Base-by-base conservation (phyloP, 2,888 invertebrate genomes). In the Cybosia mesomella region DNA sequence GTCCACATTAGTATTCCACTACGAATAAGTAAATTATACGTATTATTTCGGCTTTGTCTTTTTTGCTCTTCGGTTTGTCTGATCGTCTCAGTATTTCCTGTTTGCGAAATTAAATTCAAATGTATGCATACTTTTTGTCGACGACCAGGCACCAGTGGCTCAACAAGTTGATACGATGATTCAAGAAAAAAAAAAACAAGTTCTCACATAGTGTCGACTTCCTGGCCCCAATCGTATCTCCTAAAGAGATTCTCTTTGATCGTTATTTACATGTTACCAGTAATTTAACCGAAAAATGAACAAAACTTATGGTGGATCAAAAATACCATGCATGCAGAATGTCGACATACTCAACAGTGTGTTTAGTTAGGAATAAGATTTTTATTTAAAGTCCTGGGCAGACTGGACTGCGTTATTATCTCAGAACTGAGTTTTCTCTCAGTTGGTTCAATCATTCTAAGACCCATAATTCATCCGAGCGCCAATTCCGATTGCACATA, bases 101-200 rank as follows among this genome's bases (percentile, higher is more conserved):
- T 91, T 93, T 74, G 89, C 86, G 74, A 91, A 92, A 92, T 91
- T 87, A 87, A 87, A 94, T 93, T 92, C 89, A 92, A 94, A 93
- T 93, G 77, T 93, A 93, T 94, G 90, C 93, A 91, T 91, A 89
- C 87, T 92, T 92, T 92, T 93, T 93, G 91, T 89, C 87, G 89
- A 90, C 86, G 83, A 85, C 75, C 72, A 79, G 75, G 76, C 72
- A 78, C 77, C 73, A 64, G 83, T 80, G 77, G 75, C 79, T 77
- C 81, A 80, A 81, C 77, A 77, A 75, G 74, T 68, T 69, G 71
- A 79, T 80, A 76, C 77, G 78, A 84, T 82, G 74, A 79, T 73
- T 76, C 71, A 66, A 75, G 73, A 79, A 82, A 83, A 81, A 64
- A 43, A 49, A 64, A 82, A 80, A 84, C 84, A 73, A 76, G 84